Percentiles rank a stretch among this genome's conserved stretches.
Evolutionary conservation across 2,888 invertebrate species (phyloP).

Genomic region (Caenorhabditis imperialis): DNA sequence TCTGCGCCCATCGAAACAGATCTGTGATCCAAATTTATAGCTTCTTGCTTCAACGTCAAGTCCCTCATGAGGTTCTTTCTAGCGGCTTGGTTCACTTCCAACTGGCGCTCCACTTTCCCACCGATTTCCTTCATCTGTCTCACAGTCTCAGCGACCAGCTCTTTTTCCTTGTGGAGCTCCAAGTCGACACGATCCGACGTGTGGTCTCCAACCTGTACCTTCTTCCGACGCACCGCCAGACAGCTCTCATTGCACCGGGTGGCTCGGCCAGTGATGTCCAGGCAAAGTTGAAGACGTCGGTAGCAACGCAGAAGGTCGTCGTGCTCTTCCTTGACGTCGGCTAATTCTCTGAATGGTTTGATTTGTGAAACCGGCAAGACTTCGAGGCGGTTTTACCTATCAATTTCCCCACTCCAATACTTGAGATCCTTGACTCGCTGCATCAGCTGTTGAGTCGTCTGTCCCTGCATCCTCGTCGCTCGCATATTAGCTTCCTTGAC

Average conservation of each 20-base stretch:
- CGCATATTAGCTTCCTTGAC: slow-evolving; percentile 76
- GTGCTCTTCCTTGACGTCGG: slow-evolving; percentile 74
- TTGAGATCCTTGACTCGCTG: slow-evolving; percentile 75
- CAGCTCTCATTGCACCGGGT: slow-evolving; percentile 69
- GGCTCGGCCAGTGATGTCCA: slow-evolving; percentile 64
- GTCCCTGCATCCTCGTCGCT: slow-evolving; percentile 72
- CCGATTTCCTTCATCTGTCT: slow-evolving; percentile 72
- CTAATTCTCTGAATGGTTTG: slow-evolving; percentile 62
- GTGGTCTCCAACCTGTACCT: slow-evolving; percentile 72
- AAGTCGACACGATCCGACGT: slow-evolving; percentile 69
- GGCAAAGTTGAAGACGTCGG: slow-evolving; percentile 66
- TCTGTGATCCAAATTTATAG: slow-evolving; percentile 70
- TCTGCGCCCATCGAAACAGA: slow-evolving; percentile 59
- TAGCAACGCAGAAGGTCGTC: slow-evolving; percentile 71
- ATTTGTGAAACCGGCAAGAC: no score
- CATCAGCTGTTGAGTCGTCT: slow-evolving; percentile 73
- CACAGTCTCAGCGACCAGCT: slow-evolving; percentile 64
- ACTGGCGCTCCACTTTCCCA: slow-evolving; percentile 67
- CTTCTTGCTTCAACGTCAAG: slow-evolving; percentile 74
- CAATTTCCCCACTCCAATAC: slow-evolving; percentile 77
- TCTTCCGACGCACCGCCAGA: slow-evolving; percentile 71
- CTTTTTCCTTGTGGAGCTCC: slow-evolving; percentile 72
- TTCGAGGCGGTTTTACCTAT: slow-evolving; percentile 54
- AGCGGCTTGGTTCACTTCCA: slow-evolving; percentile 71
- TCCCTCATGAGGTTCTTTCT: slow-evolving; percentile 69